Evolutionary conservation across 2,797 vertebrate species (phyloP).

Genomic region (Paedocypris micromegethes): DNA sequence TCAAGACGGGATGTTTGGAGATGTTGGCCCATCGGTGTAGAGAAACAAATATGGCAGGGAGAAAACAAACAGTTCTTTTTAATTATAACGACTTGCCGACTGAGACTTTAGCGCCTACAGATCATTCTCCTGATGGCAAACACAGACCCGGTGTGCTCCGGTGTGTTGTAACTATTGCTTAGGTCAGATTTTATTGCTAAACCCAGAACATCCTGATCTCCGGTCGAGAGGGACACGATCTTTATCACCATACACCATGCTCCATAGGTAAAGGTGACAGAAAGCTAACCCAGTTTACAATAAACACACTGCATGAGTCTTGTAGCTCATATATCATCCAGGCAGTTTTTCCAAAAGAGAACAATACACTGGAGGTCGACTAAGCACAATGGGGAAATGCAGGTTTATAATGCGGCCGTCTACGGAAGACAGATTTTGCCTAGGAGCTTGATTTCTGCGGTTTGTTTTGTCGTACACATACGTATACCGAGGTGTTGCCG

Average conservation of each 20-base stretch:
- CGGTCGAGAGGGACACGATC: constrained; percentile 49
- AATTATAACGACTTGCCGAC: neutral
- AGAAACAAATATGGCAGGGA: neutral
- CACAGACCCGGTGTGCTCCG: neutral
- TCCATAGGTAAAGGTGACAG: constrained; percentile 52
- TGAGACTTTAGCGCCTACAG: too few relatives aligned
- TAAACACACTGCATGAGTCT: constrained; percentile 54
- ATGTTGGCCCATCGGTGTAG: constrained; percentile 1
- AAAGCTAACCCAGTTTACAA: constrained; percentile 61
- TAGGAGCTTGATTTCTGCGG: too few relatives aligned
- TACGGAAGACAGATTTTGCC: neutral
- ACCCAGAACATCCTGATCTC: constrained; percentile 45
- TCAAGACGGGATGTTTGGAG: constrained; percentile 27
- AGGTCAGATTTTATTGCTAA: constrained; percentile 19
- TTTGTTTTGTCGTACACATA: too few relatives aligned
- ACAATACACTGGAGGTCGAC: constrained; percentile 46
- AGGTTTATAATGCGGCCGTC: constrained; percentile 14
- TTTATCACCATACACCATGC: constrained; percentile 38
- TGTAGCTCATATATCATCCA: constrained; percentile 63
- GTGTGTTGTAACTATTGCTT: constrained; percentile 5
- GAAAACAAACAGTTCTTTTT: neutral
- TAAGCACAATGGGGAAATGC: constrained; percentile 35
- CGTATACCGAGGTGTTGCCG: too few relatives aligned
- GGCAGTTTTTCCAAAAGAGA: constrained; percentile 49
- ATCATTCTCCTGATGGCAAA: constrained; percentile 7